Percentiles rank a stretch among this genome's conserved stretches.
phyloP scores from a whole-genome alignment of 1,140 invertebrate species.

The Cherax quadricarinatus region DNA sequence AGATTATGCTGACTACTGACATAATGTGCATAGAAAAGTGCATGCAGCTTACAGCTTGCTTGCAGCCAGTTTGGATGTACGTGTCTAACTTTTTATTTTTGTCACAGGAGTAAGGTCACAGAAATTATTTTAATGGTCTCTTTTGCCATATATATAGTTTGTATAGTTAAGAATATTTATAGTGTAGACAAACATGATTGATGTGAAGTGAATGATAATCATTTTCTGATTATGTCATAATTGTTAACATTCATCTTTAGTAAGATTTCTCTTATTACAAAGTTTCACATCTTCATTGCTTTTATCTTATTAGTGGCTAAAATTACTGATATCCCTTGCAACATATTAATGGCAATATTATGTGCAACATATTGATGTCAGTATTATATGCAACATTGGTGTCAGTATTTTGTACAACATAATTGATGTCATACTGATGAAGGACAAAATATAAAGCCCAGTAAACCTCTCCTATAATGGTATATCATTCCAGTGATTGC shows the following conservation, averaged over 20 bases:
- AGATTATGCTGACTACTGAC: not conserved
- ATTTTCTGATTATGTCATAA: not conserved
- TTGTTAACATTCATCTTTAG: not conserved
- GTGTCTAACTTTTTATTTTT: not conserved
- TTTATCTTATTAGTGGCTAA: not conserved
- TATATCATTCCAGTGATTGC: too few relatives aligned
- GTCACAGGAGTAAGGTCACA: not conserved
- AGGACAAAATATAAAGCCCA: too few relatives aligned
- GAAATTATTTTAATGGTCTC: not conserved
- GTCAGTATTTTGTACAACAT: too few relatives aligned
- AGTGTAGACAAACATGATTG: not conserved
- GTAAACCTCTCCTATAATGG: too few relatives aligned
- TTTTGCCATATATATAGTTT: not conserved
- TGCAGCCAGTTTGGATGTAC: not conserved
- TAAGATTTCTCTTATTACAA: not conserved
- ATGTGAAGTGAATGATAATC: not conserved
- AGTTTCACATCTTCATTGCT: not conserved
- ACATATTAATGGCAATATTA: too few relatives aligned
- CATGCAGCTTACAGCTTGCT: not conserved
- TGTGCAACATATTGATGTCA: too few relatives aligned
- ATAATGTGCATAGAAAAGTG: not conserved
- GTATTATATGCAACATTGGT: too few relatives aligned
- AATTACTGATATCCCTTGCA: not conserved
- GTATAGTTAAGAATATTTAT: not conserved
- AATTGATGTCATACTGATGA: too few relatives aligned